Conservation (phyloP, 2,797 vertebrate species). For the Gymnothorax javanicus region DNA sequence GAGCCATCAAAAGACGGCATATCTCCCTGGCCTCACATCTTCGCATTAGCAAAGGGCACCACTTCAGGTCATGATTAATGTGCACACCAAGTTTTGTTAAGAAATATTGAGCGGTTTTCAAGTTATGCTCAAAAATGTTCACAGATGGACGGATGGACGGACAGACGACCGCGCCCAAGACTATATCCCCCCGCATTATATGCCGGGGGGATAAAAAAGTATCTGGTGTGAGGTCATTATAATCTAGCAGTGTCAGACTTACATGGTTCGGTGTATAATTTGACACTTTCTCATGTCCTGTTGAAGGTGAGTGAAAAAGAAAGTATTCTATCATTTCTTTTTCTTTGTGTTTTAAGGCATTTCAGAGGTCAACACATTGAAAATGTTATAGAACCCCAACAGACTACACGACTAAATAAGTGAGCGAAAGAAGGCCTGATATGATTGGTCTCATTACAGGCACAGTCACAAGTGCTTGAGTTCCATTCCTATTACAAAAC, state of each 20-base stretch:
- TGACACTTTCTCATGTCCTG: neutral
- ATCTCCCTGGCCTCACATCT: too few relatives aligned
- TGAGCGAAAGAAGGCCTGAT: neutral
- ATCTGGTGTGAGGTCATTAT: neutral
- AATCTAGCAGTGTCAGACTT: neutral
- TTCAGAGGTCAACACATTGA: neutral
- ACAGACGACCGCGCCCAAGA: too few relatives aligned
- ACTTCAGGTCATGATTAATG: too few relatives aligned
- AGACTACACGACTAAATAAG: neutral
- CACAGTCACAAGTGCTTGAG: neutral
- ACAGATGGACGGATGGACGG: too few relatives aligned
- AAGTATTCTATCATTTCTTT: neutral
- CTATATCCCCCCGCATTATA: too few relatives aligned
- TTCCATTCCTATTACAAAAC: constrained; percentile 34
- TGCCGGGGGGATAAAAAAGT: neutral
- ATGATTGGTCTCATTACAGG: neutral
- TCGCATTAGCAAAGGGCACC: too few relatives aligned
- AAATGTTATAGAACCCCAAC: neutral
- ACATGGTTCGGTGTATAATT: neutral
- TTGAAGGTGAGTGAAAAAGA: neutral
- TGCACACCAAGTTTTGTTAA: too few relatives aligned
- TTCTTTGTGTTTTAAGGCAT: neutral
- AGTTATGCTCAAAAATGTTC: too few relatives aligned
- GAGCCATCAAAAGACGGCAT: too few relatives aligned
- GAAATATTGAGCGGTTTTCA: too few relatives aligned